Percentiles rank a stretch among this genome's conserved stretches.
Evolutionary conservation across 2,888 invertebrate genomes (phyloP).

Genomic region (Agapostemon virescens): DNA sequence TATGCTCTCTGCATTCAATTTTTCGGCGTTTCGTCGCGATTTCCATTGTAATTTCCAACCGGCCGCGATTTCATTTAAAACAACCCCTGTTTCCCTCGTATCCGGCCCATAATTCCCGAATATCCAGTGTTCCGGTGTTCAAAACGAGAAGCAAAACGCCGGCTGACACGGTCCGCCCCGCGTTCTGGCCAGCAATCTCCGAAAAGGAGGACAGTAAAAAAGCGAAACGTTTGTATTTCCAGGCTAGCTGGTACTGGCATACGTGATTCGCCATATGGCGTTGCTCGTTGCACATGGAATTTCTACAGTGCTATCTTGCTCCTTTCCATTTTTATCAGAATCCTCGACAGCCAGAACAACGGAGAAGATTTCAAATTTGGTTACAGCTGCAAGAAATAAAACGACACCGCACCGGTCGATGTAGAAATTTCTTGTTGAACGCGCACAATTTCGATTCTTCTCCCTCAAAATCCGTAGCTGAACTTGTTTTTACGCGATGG

Average conservation of each 20-base stretch:
- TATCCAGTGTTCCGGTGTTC: background rate
- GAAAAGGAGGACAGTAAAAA: constrained; percentile 11
- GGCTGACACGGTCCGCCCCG: background rate
- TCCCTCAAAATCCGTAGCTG: no score
- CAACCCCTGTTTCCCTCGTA: background rate
- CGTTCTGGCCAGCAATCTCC: constrained; percentile 25
- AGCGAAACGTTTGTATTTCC: constrained; percentile 43
- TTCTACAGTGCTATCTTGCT: background rate
- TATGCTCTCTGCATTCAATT: background rate
- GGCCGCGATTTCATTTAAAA: background rate
- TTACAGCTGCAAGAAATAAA: constrained; percentile 65
- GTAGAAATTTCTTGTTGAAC: no score
- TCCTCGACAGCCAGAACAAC: background rate
- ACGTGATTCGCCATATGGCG: constrained; percentile 4
- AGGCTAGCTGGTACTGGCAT: background rate
- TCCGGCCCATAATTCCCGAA: background rate
- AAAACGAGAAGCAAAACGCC: background rate
- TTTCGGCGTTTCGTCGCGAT: background rate
- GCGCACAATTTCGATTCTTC: no score
- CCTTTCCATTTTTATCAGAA: background rate
- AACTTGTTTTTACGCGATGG: no score
- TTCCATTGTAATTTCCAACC: background rate
- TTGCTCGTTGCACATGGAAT: background rate
- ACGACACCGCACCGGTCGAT: constrained; percentile 69
- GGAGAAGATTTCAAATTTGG: constrained; percentile 22